Conservation (phyloP, 1,140 invertebrate species). For the Anastrepha ludens region DNA sequence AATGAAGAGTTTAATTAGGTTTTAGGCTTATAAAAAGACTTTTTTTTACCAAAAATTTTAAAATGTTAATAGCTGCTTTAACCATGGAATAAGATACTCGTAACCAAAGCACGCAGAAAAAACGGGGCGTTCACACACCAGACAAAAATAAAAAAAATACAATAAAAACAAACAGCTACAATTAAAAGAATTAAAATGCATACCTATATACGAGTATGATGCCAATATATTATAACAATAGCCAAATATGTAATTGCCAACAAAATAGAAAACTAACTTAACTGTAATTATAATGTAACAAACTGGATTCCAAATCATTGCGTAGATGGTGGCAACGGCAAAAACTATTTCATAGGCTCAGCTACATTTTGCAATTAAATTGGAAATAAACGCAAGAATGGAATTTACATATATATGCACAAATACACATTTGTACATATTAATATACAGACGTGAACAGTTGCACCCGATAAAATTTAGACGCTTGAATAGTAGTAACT, state of each 20-base stretch:
- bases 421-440: neutral
- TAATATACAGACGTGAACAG: neutral
- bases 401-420: neutral
- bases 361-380: conserved; percentile 35
- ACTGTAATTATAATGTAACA: neutral
- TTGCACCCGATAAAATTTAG: neutral
- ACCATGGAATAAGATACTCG: too few species aligned
- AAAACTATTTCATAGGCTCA: neutral
- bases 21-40: too few species aligned
- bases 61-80: too few species aligned
- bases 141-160: too few species aligned
- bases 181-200: neutral
- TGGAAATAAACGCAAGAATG: conserved; percentile 31
- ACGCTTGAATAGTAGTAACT: neutral
- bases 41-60: too few species aligned
- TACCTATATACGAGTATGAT: neutral
- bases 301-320: neutral
- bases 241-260: conserved; percentile 30
- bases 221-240: neutral
- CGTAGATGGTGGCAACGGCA: neutral
- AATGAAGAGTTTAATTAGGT: too few species aligned
- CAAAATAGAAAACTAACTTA: conserved; percentile 24
- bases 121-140: too few species aligned
- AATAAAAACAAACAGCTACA: neutral
- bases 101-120: too few species aligned